phyloP scores from a whole-genome alignment of 1,140 invertebrate species.

The Drosophila ohnishii region DNA sequence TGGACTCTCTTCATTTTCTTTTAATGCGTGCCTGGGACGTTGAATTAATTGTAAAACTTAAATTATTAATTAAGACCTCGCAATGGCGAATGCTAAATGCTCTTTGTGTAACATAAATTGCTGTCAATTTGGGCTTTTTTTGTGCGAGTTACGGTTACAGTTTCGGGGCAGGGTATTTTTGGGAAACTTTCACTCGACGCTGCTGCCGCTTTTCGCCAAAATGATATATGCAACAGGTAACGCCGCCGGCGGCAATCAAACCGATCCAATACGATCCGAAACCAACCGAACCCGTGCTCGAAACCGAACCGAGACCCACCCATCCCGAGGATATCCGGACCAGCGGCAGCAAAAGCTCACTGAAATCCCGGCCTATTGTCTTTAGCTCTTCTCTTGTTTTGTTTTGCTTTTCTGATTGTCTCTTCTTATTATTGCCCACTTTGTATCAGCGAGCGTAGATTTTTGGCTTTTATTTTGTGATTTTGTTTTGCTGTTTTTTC shows the following conservation, averaged over 20 bases:
- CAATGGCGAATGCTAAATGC: slow-evolving; percentile 40
- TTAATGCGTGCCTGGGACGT: slow-evolving; percentile 48
- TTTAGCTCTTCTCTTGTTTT: slow-evolving; percentile 24
- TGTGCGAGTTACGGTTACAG: not conserved
- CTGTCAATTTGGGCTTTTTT: slow-evolving; percentile 3
- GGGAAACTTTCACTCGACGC: slow-evolving; percentile 41
- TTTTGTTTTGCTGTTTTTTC: slow-evolving; percentile 43
- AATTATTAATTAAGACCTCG: slow-evolving; percentile 53
- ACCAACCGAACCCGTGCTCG: not conserved
- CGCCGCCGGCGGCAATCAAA: slow-evolving; percentile 35
- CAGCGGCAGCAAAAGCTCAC: slow-evolving; percentile 25
- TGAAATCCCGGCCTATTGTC: slow-evolving; percentile 42
- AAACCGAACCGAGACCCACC: not conserved
- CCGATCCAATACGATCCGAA: slow-evolving; percentile 15
- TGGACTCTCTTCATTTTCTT: slow-evolving; percentile 35
- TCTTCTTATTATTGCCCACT: slow-evolving; percentile 52
- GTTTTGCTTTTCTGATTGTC: slow-evolving; percentile 37
- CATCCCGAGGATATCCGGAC: slow-evolving; percentile 66
- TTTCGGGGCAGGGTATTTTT: slow-evolving; percentile 20
- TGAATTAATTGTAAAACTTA: slow-evolving; percentile 46
- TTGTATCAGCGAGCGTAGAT: slow-evolving; percentile 42
- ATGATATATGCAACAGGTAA: slow-evolving; percentile 60
- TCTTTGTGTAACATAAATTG: slow-evolving; percentile 27
- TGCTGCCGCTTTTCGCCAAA: slow-evolving; percentile 27
- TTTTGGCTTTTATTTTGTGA: slow-evolving; percentile 62